Evolutionary conservation across 2,113 vertebrate genomes (phyloP).

Genomic region (Gobio gobio): DNA sequence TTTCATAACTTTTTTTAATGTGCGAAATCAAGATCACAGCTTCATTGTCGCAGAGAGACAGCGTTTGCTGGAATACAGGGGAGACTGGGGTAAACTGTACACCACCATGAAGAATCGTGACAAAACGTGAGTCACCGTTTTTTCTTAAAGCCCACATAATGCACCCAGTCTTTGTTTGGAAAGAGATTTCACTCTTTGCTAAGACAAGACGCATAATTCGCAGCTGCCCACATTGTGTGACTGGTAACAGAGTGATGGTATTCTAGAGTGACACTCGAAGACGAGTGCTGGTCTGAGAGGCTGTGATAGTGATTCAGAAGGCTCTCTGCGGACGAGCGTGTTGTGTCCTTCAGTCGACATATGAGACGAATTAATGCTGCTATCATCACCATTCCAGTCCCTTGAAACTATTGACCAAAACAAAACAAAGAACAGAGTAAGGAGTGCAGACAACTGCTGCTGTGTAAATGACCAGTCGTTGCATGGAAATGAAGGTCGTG

Average conservation of each 20-base stretch:
- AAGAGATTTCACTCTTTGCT: constrained; percentile 43
- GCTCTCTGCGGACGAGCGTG: constrained; percentile 62
- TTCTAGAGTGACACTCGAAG: constrained; percentile 40
- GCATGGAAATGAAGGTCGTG: not conserved
- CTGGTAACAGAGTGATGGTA: constrained; percentile 44
- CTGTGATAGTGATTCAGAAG: constrained; percentile 69
- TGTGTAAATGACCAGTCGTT: constrained; percentile 47
- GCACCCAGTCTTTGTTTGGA: constrained; percentile 43
- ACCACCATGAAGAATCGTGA: not conserved
- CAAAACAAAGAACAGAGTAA: constrained; percentile 34
- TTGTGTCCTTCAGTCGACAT: constrained; percentile 63
- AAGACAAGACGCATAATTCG: constrained; percentile 51
- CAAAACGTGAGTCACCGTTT: not conserved
- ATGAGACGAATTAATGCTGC: constrained; percentile 72
- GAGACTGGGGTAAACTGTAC: not conserved
- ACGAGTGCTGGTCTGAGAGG: constrained; percentile 48
- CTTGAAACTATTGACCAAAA: constrained; percentile 72
- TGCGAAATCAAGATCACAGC: constrained; percentile 50
- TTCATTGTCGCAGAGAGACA: constrained; percentile 45
- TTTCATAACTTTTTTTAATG: constrained; percentile 50
- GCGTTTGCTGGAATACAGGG: not conserved
- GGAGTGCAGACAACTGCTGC: constrained; percentile 64
- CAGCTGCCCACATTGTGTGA: constrained; percentile 48
- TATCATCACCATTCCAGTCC: constrained; percentile 60
- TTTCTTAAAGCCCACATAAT: constrained; percentile 6